Conservation (phyloP, 2,888 invertebrate species). For the Incurvaria masculella region DNA sequence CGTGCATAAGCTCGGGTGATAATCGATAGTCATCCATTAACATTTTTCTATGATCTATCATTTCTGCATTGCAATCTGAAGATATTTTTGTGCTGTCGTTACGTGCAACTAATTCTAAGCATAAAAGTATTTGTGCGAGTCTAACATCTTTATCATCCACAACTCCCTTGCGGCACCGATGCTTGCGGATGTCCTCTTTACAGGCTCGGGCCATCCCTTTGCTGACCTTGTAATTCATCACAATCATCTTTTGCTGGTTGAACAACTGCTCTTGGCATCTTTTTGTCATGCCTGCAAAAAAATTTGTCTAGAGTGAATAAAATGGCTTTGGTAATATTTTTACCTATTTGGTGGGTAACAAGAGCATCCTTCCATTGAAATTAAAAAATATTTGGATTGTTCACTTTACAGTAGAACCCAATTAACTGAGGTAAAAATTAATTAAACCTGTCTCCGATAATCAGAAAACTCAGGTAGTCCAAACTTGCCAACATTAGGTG, state of each 20-base stretch:
- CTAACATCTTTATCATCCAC: conserved; percentile 81
- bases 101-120: conserved; percentile 76
- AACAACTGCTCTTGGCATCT: conserved; percentile 81
- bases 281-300: conserved; percentile 51
- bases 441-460: too few relatives aligned
- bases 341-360: too few relatives aligned
- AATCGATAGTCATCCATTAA: conserved; percentile 92
- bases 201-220: conserved; percentile 87
- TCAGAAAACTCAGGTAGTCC: too few relatives aligned
- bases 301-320: too few relatives aligned
- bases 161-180: conserved; percentile 80
- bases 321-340: too few relatives aligned
- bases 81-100: conserved; percentile 72
- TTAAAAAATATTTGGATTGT: too few relatives aligned
- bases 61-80: conserved; percentile 80
- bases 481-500: too few relatives aligned
- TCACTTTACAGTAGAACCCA: too few relatives aligned
- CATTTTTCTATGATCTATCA: conserved; percentile 86
- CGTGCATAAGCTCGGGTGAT: conserved; percentile 87
- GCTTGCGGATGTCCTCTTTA: conserved; percentile 81
- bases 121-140: conserved; percentile 87
- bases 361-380: too few relatives aligned
- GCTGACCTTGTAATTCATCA: conserved; percentile 87
- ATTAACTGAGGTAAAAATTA: too few relatives aligned
- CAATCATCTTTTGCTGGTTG: conserved; percentile 82